Evolutionary conservation across 2,888 invertebrate species (phyloP).

Genomic region (Agrilus biguttatus): DNA sequence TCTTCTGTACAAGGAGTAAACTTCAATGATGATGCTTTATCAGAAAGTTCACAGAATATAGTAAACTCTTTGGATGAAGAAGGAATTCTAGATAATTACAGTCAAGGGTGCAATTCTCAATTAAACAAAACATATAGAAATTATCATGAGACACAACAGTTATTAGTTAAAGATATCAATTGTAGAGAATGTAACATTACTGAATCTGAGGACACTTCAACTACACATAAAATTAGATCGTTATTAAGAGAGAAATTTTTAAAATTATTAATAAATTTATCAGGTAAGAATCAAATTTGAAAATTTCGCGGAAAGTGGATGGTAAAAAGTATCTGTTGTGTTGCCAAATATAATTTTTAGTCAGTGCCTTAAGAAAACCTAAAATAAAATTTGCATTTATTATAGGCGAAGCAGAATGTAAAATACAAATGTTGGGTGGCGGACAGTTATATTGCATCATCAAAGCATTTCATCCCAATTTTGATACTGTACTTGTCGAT

Average conservation of each 20-base stretch:
- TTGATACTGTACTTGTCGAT: slow-evolving; percentile 24
- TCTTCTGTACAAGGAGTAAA: too few relatives aligned
- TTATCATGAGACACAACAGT: too few relatives aligned
- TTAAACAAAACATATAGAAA: too few relatives aligned
- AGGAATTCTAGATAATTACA: too few relatives aligned
- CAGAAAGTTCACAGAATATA: too few relatives aligned
- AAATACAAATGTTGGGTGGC: slow-evolving; percentile 21
- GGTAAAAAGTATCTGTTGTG: background rate
- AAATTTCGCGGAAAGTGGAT: background rate
- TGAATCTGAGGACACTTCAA: background rate
- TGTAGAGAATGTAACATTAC: background rate
- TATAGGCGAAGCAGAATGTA: slow-evolving; percentile 14
- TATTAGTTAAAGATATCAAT: too few relatives aligned
- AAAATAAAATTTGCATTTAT: background rate
- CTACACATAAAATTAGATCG: slow-evolving; percentile 17
- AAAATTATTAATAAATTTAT: slow-evolving; percentile 19
- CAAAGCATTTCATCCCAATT: slow-evolving; percentile 21
- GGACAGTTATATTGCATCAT: slow-evolving; percentile 19
- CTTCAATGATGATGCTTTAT: too few relatives aligned
- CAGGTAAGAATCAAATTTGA: slow-evolving; percentile 14
- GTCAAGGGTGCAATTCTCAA: too few relatives aligned
- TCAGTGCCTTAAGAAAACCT: background rate
- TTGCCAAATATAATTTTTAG: background rate
- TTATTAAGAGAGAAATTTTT: slow-evolving; percentile 23
- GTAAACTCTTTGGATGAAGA: too few relatives aligned